Base-by-base conservation (phyloP, 23 tunicate genomes). In the Styela clava region DNA sequence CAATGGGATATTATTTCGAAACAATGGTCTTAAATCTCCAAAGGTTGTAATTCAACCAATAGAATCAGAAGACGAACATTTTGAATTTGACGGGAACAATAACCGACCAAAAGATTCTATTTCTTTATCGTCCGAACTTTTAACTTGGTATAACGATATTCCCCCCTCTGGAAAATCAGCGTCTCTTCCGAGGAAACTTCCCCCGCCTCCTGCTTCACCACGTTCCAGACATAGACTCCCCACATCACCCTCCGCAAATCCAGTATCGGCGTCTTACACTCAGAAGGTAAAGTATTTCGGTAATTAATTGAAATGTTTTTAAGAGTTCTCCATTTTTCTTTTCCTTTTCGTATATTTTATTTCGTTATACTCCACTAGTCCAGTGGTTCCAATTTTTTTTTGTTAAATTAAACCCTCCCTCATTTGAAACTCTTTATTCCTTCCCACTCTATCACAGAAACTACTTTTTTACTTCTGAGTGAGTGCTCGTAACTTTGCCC, bases 121-220 rank as follows among this genome's bases (percentile, higher is more conserved):
- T 26, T 16, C 5, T 21, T 30, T 3, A 3, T 76, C 81, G 22
- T 20, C 24, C 2, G 81, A 76, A 76, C 33, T 76, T 24, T n/a
- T 76, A 24, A 44, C 31, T 0, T 76, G 81, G 81, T 76, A 76
- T 27, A 28, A 52, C 35, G 37, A 52, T 52, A 24, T 56, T 21
- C 65, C 65, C 5, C 29, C 52, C 31, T 23, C 81, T 76, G 81
- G 81, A 16, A 76, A 76, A 76, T 76, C 81, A 12, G 35, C 65
- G 5, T 76, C 81, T 9, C 44, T 76, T 0, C 81, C 81, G 28
- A 52, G 81, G 27, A 44, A 27, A 52, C 64, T 76, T 0, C 81
- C 81, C 20, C 81, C 81, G 7, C 81, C 81, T 36, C 81, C 81
- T 21, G 65, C 81, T 16, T 76, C 81, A 21, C 81, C 81, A 16